phyloP scores from a whole-genome alignment of 2,113 vertebrate genomes.

The Ginglymostoma cirratum region DNA sequence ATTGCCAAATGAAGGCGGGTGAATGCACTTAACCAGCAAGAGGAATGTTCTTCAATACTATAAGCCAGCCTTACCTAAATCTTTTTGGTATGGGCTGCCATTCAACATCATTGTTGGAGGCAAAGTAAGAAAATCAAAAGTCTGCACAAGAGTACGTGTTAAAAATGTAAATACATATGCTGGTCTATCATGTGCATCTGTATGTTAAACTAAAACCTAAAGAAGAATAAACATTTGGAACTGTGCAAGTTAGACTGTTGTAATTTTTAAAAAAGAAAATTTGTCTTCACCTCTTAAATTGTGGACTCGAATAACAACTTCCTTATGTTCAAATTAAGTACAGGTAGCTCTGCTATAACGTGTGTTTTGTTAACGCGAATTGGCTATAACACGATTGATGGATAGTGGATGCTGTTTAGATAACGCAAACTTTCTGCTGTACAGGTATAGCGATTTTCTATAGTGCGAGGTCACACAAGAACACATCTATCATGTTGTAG shows the following conservation, averaged over 20 bases:
- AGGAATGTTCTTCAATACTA: not conserved
- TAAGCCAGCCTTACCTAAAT: not conserved
- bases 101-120: not conserved
- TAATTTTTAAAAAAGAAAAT: not conserved
- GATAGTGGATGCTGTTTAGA: too few species aligned
- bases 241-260: not conserved
- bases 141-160: not conserved
- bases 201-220: not conserved
- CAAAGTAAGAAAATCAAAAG: not conserved
- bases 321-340: not conserved
- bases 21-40: not conserved
- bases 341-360: too few species aligned
- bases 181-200: not conserved
- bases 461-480: too few species aligned
- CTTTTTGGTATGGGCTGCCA: not conserved
- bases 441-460: too few species aligned
- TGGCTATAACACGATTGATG: too few species aligned
- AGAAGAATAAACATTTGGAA: conserved; percentile 1
- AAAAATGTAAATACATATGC: not conserved
- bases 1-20: conserved; percentile 1
- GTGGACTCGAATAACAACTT: not conserved
- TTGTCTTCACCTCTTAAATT: not conserved
- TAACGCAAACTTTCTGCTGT: too few species aligned
- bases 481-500: too few species aligned
- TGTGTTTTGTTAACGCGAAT: too few species aligned